Evolutionary conservation across 2,888 invertebrate species (phyloP).

Genomic region (Drosophila engyochracea): DNA sequence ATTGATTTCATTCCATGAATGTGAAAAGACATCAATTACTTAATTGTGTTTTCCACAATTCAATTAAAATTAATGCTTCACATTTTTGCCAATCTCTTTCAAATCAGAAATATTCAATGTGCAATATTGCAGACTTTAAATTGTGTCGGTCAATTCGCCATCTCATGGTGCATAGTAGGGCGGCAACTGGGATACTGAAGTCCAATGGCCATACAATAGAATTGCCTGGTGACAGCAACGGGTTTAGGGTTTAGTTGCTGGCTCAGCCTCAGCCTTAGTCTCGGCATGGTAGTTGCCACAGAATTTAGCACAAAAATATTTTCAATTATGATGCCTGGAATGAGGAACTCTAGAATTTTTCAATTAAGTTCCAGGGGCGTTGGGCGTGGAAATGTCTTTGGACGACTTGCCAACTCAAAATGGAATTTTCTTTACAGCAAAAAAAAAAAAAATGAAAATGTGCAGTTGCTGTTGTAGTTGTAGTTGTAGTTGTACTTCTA

Average conservation of each 20-base stretch:
- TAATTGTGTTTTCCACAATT: background rate
- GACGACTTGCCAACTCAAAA: conserved; percentile 51
- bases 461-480: conserved; percentile 33
- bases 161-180: conserved; percentile 7
- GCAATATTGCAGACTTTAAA: conserved; percentile 1
- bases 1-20: background rate
- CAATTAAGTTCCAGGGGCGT: conserved; percentile 66
- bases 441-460: conserved; percentile 8
- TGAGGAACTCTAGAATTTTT: conserved; percentile 78
- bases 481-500: conserved; percentile 34
- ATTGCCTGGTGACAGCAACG: conserved; percentile 63
- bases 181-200: conserved; percentile 23
- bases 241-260: conserved; percentile 23
- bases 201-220: conserved; percentile 62
- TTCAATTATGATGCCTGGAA: conserved; percentile 75
- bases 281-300: conserved; percentile 47
- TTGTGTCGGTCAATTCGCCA: conserved; percentile 10
- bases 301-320: conserved; percentile 76
- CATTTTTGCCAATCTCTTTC: conserved; percentile 15
- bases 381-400: conserved; percentile 27
- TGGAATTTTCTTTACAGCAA: conserved; percentile 59
- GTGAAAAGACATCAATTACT: background rate
- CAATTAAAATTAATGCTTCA: conserved; percentile 10
- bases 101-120: conserved; percentile 33
- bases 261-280: conserved; percentile 11